Evolutionary conservation across 30 jellyfish, hydroid and myxozoan species (phyloP).

Genomic region (Aurelia aurita complex sp. Pacific): DNA sequence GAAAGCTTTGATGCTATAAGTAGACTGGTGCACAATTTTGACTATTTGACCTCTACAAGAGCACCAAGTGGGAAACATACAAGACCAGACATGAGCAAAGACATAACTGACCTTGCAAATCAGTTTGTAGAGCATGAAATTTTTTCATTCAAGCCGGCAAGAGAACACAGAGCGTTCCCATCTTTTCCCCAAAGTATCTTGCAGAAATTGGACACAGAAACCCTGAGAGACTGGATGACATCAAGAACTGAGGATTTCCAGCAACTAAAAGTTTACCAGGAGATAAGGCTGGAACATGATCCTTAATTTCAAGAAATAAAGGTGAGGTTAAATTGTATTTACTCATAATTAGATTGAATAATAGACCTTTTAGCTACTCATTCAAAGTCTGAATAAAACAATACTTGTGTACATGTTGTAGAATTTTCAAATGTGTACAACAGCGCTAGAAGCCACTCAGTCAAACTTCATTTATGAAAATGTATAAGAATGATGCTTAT

Average conservation of each 20-base stretch:
- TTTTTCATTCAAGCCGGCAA: background rate
- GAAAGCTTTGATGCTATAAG: slow-evolving; percentile 1
- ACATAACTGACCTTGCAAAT: slow-evolving; percentile 12
- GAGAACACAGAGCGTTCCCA: slow-evolving; percentile 30
- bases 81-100: slow-evolving; percentile 8
- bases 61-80: slow-evolving; percentile 22
- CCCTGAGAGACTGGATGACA: slow-evolving; percentile 19
- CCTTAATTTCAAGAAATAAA: too few species aligned
- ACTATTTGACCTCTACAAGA: background rate
- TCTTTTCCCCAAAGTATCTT: slow-evolving; percentile 2
- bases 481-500: too few species aligned
- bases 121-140: slow-evolving; percentile 5
- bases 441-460: too few species aligned
- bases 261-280: background rate
- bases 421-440: too few species aligned
- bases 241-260: slow-evolving; percentile 1
- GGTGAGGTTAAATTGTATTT: too few species aligned
- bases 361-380: too few species aligned
- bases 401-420: too few species aligned
- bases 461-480: too few species aligned
- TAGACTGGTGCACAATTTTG: slow-evolving; percentile 8
- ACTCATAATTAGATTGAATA: too few species aligned
- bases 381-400: too few species aligned
- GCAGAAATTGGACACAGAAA: slow-evolving; percentile 1
- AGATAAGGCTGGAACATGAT: too few species aligned